Evolutionary conservation across 2,797 vertebrate genomes (phyloP).

Genomic region (Micromesistius poutassou): DNA sequence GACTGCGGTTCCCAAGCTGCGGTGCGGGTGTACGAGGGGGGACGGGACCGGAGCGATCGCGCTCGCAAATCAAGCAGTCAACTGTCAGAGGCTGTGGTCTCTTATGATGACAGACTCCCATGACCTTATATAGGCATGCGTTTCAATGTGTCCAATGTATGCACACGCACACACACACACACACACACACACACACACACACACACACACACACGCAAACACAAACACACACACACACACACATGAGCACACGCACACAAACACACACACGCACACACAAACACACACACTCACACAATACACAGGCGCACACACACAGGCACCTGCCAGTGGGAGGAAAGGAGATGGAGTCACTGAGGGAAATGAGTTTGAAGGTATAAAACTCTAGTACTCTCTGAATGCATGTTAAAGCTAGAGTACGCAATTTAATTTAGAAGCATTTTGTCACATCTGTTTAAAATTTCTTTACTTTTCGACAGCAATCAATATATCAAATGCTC

Average conservation of each 20-base stretch:
- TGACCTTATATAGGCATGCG: not conserved
- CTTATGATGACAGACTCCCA: not conserved
- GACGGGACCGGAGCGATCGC: constrained; percentile 9
- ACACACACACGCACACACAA: not conserved
- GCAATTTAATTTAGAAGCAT: too few species aligned
- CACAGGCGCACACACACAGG: too few species aligned
- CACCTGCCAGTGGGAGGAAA: not conserved
- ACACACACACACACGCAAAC: too few species aligned
- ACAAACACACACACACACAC: too few species aligned
- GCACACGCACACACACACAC: not conserved
- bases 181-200: not conserved
- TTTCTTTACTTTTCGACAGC: too few species aligned
- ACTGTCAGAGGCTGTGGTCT: not conserved
- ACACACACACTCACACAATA: not conserved
- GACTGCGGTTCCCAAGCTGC: constrained; percentile 40
- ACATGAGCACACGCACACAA: not conserved
- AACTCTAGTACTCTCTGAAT: not conserved
- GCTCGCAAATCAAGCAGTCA: not conserved
- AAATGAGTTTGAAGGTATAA: not conserved
- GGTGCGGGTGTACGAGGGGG: constrained; percentile 32
- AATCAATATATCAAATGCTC: too few species aligned
- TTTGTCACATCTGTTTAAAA: too few species aligned
- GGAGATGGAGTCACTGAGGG: not conserved
- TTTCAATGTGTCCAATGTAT: not conserved
- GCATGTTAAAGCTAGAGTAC: not conserved